These are phyloP conservation scores for Acipenser oxyrinchus DNA, from an alignment of 2,797 vertebrate genomes.

Conservation along the genomic window DNA sequence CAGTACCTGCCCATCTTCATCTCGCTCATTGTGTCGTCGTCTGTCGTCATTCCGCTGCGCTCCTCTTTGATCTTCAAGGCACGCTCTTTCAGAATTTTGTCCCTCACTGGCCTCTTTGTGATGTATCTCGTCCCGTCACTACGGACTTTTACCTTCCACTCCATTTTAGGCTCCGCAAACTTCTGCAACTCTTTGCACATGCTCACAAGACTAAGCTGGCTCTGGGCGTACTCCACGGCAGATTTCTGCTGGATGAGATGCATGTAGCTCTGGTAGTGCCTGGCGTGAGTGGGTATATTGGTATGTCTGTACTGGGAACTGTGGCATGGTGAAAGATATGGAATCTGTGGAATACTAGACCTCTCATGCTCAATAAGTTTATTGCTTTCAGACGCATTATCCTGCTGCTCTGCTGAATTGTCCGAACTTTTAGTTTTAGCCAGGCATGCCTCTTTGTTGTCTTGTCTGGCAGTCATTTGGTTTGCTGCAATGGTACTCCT, in stretches of 20 bases:
- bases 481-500: constrained; percentile 52
- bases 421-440: constrained; percentile 55
- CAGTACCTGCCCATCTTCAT: constrained; percentile 97
- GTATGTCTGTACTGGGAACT: constrained; percentile 72
- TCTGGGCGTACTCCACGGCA: constrained; percentile 85
- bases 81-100: constrained; percentile 87
- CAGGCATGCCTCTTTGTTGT: constrained; percentile 42
- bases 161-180: constrained; percentile 77
- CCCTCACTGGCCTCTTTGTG: constrained; percentile 88
- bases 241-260: constrained; percentile 91
- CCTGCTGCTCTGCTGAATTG: constrained; percentile 50
- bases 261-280: constrained; percentile 96
- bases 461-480: constrained; percentile 46
- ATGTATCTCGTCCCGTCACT: constrained; percentile 91
- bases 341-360: constrained; percentile 53
- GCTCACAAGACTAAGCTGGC: constrained; percentile 84
- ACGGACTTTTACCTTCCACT: constrained; percentile 95
- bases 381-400: constrained; percentile 51
- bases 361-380: constrained; percentile 51
- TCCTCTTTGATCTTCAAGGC: constrained; percentile 95
- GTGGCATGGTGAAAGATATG: constrained; percentile 84
- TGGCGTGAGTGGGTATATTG: constrained; percentile 80
- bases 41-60: constrained; percentile 89
- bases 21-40: constrained; percentile 90
- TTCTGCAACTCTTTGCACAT: constrained; percentile 72